These are phyloP conservation scores for Cyprinodon diabolis DNA, from an alignment of 2,797 vertebrate species.

Conservation along the genomic window DNA sequence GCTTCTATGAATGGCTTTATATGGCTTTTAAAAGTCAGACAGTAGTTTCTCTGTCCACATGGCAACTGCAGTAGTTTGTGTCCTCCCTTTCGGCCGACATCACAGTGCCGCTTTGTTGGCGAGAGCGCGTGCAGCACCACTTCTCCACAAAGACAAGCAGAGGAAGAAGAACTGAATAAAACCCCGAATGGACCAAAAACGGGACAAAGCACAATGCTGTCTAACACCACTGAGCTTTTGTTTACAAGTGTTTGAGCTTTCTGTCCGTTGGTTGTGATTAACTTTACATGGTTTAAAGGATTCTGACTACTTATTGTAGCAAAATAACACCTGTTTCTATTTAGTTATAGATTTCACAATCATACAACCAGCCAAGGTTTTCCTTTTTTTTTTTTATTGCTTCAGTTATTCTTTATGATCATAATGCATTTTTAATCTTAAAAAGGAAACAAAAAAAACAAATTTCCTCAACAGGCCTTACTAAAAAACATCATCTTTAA, in stretches of 20 bases:
- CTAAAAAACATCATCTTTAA: too few species aligned
- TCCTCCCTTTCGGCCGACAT: conserved; percentile 53
- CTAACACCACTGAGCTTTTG: conserved; percentile 6
- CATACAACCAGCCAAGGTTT: not conserved
- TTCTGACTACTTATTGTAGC: not conserved
- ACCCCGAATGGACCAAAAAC: conserved; percentile 27
- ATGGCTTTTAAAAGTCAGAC: conserved; percentile 59
- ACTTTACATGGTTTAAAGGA: not conserved
- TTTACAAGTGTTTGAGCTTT: not conserved
- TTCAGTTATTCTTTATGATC: too few species aligned
- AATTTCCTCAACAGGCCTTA: too few species aligned
- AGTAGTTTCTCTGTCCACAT: conserved; percentile 63
- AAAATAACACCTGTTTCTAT: not conserved
- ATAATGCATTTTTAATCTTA: too few species aligned
- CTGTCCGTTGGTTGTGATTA: not conserved
- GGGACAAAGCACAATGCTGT: conserved; percentile 10
- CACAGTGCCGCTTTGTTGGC: conserved; percentile 65
- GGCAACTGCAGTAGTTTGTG: conserved; percentile 60
- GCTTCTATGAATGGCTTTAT: conserved; percentile 56
- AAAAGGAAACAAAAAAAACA: too few species aligned
- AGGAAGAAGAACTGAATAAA: conserved; percentile 48
- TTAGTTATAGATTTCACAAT: not conserved
- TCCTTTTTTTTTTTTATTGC: too few species aligned
- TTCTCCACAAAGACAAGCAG: conserved; percentile 54
- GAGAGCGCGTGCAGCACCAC: conserved; percentile 34